These are phyloP conservation scores for Choloepus hoffmanni DNA, from an alignment of 2,113 vertebrate species.

Conservation along the genomic window DNA sequence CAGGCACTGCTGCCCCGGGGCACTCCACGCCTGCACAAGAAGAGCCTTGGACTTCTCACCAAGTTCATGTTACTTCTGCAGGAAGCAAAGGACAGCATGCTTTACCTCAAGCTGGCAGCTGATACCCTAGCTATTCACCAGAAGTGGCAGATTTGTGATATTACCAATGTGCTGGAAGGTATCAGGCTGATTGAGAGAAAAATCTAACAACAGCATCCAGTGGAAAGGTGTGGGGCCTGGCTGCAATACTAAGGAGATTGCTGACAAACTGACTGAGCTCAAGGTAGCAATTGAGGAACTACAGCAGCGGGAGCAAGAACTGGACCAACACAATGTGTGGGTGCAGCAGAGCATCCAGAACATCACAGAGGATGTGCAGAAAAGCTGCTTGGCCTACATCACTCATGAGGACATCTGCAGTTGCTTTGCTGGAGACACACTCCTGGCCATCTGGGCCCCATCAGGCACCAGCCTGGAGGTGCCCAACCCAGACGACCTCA, in stretches of 20 bases:
- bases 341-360: slow-evolving; percentile 99
- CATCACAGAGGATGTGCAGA: slow-evolving; percentile 97
- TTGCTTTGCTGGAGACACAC: slow-evolving; percentile 97
- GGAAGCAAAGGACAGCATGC: no score
- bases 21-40: no score
- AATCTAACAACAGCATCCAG: slow-evolving; percentile 99
- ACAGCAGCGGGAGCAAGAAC: slow-evolving; percentile 94
- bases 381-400: slow-evolving; percentile 96
- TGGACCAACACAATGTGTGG: slow-evolving; percentile 99
- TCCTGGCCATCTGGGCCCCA: slow-evolving; percentile 96
- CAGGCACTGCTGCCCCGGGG: no score
- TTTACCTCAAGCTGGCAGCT: slow-evolving; percentile 87
- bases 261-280: slow-evolving; percentile 97
- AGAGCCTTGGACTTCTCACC: no score
- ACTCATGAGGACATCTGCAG: slow-evolving; percentile 98
- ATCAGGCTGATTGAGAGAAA: slow-evolving; percentile 98
- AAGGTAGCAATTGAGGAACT: slow-evolving; percentile 98
- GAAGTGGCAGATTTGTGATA: slow-evolving; percentile 98
- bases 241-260: slow-evolving; percentile 98
- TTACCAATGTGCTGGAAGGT: slow-evolving; percentile 98
- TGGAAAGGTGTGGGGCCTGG: slow-evolving; percentile 99
- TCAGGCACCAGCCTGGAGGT: slow-evolving; percentile 97
- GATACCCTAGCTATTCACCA: slow-evolving; percentile 98
- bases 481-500: slow-evolving; percentile 95
- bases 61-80: no score